A percentile compares a stretch with the other conserved stretches of the same genome.
Evolutionary conservation across 2,113 vertebrate genomes (phyloP).

Genomic region (Scatophagus argus): DNA sequence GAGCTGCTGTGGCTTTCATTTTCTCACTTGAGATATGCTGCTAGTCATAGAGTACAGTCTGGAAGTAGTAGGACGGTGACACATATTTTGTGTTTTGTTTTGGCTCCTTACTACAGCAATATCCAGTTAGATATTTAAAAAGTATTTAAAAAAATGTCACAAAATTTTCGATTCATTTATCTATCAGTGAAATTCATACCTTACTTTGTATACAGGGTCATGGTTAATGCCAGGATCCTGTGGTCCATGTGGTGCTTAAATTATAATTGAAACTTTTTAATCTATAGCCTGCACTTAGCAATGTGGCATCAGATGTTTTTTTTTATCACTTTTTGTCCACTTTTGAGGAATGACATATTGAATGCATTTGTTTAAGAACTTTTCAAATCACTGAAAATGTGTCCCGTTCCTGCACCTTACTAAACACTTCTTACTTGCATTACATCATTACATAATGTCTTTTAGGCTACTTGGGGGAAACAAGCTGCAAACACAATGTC

Average conservation of each 20-base stretch:
- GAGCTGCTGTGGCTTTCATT: constrained; percentile 37
- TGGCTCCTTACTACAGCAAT: not conserved
- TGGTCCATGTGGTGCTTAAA: not conserved
- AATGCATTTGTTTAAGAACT: no score
- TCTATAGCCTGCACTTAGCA: not conserved
- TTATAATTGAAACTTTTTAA: not conserved
- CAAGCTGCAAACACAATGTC: not conserved
- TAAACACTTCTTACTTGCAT: not conserved
- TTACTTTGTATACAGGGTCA: no score
- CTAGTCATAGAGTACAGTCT: constrained; percentile 28
- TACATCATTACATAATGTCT: not conserved
- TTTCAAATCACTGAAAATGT: not conserved
- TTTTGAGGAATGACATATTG: no score
- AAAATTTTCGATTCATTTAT: not conserved
- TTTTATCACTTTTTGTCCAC: not conserved
- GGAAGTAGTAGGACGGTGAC: constrained; percentile 36
- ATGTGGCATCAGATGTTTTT: not conserved
- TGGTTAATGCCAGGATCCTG: not conserved
- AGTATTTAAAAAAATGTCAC: not conserved
- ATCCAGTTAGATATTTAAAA: not conserved
- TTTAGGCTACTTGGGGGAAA: not conserved
- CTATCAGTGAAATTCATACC: no score
- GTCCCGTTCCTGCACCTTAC: not conserved
- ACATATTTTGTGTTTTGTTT: constrained; percentile 28
- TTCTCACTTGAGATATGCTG: constrained; percentile 49